These are phyloP conservation scores for Ficedula albicollis DNA, from an alignment of 2,797 vertebrate species.

Conservation along the genomic window DNA sequence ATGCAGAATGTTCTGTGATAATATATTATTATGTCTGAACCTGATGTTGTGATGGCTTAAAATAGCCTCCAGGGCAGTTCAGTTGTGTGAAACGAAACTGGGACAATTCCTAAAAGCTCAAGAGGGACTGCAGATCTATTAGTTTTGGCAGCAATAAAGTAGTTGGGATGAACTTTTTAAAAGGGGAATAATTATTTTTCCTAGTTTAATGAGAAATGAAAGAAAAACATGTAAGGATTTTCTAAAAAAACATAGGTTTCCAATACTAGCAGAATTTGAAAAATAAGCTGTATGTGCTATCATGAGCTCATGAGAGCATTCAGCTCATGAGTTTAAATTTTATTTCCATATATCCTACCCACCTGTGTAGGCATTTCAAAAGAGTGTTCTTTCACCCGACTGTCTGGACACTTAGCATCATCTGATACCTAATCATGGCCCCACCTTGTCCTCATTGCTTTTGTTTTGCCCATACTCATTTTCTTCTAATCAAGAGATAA, in stretches of 20 bases:
- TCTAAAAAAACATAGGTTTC: background rate
- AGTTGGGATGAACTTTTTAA: background rate
- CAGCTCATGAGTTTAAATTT: background rate
- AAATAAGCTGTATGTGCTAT: background rate
- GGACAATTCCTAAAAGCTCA: slow-evolving; percentile 45
- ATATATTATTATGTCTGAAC: background rate
- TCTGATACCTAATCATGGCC: background rate
- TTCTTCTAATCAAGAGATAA: background rate
- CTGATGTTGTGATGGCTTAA: background rate
- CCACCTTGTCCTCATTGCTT: background rate
- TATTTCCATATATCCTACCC: background rate
- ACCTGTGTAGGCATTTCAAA: background rate
- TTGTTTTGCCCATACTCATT: background rate
- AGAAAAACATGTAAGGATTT: background rate
- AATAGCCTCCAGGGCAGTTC: slow-evolving; percentile 17
- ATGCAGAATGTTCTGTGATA: background rate
- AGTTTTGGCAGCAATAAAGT: slow-evolving; percentile 5
- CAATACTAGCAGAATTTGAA: background rate
- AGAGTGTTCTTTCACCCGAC: background rate
- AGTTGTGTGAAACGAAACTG: background rate
- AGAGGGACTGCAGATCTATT: background rate
- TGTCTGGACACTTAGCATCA: background rate
- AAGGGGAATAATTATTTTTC: background rate
- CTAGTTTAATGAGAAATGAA: background rate
- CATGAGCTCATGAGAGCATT: background rate